These are phyloP conservation scores for Drosophila hydei DNA, from an alignment of 1,140 invertebrate genomes.

Conservation along the genomic window DNA sequence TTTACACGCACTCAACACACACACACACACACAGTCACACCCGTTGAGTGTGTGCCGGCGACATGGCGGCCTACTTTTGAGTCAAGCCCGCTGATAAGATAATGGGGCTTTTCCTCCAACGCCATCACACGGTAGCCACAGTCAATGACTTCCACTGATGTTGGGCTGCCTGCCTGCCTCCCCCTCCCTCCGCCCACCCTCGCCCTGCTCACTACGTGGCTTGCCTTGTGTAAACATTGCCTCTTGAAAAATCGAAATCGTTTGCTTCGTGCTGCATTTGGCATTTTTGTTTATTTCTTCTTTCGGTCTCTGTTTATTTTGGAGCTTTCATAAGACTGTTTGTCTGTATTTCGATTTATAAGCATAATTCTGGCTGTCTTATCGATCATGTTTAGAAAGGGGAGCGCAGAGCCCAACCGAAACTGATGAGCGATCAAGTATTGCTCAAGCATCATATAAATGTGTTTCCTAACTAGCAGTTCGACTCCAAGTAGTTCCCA, in stretches of 20 bases:
- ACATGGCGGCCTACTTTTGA: conserved; percentile 64
- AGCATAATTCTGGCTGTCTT: conserved; percentile 5
- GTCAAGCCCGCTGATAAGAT: conserved; percentile 69
- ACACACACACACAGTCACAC: conserved; percentile 18
- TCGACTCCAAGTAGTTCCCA: too few relatives aligned
- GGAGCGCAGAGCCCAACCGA: not conserved
- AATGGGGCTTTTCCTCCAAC: conserved; percentile 71
- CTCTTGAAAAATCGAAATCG: conserved; percentile 8
- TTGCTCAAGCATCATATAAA: not conserved
- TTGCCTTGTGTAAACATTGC: conserved; percentile 39
- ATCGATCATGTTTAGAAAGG: conserved; percentile 12
- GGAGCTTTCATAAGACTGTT: conserved; percentile 22
- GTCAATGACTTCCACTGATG: conserved; percentile 42
- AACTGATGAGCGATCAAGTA: not conserved
- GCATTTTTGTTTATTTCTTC: conserved; percentile 34
- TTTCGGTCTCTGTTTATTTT: conserved; percentile 28
- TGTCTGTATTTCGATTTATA: not conserved
- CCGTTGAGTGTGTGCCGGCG: conserved; percentile 15
- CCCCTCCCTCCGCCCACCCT: too few relatives aligned
- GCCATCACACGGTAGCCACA: conserved; percentile 10
- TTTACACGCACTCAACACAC: conserved; percentile 39
- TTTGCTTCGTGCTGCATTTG: conserved; percentile 5
- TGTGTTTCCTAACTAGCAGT: too few relatives aligned
- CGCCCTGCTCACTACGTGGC: too few relatives aligned
- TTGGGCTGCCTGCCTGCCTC: not conserved